A percentile compares a stretch with the other conserved stretches of the same genome.
phyloP scores from a whole-genome alignment of 1,140 invertebrate species.

The Cydia fagiglandana region DNA sequence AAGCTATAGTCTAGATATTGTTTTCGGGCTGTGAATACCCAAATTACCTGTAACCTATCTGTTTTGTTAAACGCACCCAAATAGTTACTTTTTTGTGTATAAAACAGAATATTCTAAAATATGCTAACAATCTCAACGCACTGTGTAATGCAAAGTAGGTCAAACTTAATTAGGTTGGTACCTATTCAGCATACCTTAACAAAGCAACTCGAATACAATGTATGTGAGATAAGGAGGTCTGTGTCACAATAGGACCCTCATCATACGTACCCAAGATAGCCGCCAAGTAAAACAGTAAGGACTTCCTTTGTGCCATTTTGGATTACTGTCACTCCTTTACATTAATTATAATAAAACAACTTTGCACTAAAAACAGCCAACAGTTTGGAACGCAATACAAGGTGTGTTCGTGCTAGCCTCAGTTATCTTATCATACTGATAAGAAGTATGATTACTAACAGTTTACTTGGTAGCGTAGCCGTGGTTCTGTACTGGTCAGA shows the following conservation, averaged over 20 bases:
- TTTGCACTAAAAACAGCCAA: slow-evolving; percentile 36
- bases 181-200: slow-evolving; percentile 15
- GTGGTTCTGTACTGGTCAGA: slow-evolving; percentile 2
- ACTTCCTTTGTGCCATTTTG: slow-evolving; percentile 65
- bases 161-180: slow-evolving; percentile 8
- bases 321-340: slow-evolving; percentile 26
- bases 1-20: too few species aligned
- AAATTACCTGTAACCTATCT: too few species aligned
- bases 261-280: slow-evolving; percentile 66
- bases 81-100: neutral
- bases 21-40: too few species aligned
- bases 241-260: neutral
- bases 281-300: slow-evolving; percentile 71
- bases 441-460: slow-evolving; percentile 28
- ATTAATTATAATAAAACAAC: slow-evolving; percentile 36
- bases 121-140: neutral
- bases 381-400: slow-evolving; percentile 26
- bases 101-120: neutral
- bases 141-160: slow-evolving; percentile 12
- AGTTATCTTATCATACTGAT: slow-evolving; percentile 33
- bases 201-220: slow-evolving; percentile 10
- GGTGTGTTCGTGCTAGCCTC: neutral
- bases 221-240: neutral
- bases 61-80: too few species aligned
- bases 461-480: slow-evolving; percentile 1